These are phyloP conservation scores for Mycetomoellerius zeteki DNA, from an alignment of 1,140 invertebrate species.

Conservation along the genomic window DNA sequence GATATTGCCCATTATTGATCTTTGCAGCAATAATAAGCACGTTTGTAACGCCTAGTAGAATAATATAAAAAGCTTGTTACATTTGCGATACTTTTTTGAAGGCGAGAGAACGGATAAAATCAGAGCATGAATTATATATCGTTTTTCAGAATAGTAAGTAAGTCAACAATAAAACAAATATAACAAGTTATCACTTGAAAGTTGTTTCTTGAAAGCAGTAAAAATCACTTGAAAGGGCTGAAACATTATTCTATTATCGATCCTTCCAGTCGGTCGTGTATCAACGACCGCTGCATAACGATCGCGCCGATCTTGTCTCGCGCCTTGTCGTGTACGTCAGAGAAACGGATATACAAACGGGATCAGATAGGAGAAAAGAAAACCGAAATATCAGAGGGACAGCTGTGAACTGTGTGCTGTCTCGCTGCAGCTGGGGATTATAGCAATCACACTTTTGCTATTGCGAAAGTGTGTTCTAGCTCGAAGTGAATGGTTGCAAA, in stretches of 20 bases:
- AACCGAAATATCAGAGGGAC: slow-evolving; percentile 59
- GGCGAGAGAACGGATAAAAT: background rate
- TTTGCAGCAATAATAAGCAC: background rate
- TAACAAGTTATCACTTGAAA: slow-evolving; percentile 10
- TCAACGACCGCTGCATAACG: background rate
- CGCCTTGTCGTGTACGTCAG: slow-evolving; percentile 21
- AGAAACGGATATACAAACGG: slow-evolving; percentile 56
- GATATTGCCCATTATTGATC: background rate
- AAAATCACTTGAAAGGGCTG: background rate
- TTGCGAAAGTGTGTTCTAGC: slow-evolving; percentile 50
- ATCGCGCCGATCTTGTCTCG: slow-evolving; percentile 37
- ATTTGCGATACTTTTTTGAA: background rate
- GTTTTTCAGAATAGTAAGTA: background rate
- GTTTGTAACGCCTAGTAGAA: background rate
- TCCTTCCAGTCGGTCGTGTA: background rate
- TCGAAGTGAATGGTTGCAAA: slow-evolving; percentile 50
- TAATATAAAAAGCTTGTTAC: background rate
- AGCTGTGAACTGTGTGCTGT: slow-evolving; percentile 18
- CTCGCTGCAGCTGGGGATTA: slow-evolving; percentile 21
- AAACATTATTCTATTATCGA: background rate
- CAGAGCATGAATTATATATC: background rate
- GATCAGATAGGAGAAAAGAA: slow-evolving; percentile 32
- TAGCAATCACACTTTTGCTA: slow-evolving; percentile 42
- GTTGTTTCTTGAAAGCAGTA: background rate
- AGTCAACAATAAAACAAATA: background rate